Evolutionary conservation across 1,140 invertebrate species (phyloP).

Genomic region (Varroa destructor): DNA sequence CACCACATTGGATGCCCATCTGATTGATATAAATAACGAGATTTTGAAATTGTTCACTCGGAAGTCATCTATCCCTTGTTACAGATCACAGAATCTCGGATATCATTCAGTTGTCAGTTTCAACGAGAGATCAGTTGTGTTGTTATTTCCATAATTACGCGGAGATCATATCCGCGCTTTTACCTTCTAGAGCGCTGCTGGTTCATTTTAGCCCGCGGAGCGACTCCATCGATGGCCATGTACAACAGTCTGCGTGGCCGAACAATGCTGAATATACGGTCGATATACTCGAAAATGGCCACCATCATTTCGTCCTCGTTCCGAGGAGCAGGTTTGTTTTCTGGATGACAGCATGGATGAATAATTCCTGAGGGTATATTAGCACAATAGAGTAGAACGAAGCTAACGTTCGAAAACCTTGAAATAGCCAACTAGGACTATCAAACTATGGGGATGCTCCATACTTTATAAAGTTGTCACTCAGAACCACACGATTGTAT

Average conservation of each 20-base stretch:
- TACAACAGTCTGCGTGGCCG: conserved; percentile 86
- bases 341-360: conserved; percentile 99
- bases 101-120: not conserved
- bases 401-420: no score
- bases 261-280: conserved; percentile 85
- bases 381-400: conserved; percentile 41
- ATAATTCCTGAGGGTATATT: conserved; percentile 63
- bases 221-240: conserved; percentile 99
- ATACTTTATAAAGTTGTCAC: no score
- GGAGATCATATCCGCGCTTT: not conserved
- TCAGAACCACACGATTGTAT: no score
- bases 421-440: no score
- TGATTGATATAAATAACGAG: no score
- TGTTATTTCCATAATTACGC: no score
- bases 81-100: no score
- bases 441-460: no score
- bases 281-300: conserved; percentile 97
- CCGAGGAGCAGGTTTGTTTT: conserved; percentile 90
- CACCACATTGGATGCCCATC: no score
- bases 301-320: conserved; percentile 99
- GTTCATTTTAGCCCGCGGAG: conserved; percentile 97
- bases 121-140: not conserved
- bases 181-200: conserved; percentile 85
- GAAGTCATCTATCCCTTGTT: no score
- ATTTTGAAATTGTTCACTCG: not conserved